Percentiles rank a stretch among this genome's conserved stretches.
These are phyloP conservation scores for Eucera pruinosa DNA, from an alignment of 2,888 invertebrate species.

Conservation along the genomic window DNA sequence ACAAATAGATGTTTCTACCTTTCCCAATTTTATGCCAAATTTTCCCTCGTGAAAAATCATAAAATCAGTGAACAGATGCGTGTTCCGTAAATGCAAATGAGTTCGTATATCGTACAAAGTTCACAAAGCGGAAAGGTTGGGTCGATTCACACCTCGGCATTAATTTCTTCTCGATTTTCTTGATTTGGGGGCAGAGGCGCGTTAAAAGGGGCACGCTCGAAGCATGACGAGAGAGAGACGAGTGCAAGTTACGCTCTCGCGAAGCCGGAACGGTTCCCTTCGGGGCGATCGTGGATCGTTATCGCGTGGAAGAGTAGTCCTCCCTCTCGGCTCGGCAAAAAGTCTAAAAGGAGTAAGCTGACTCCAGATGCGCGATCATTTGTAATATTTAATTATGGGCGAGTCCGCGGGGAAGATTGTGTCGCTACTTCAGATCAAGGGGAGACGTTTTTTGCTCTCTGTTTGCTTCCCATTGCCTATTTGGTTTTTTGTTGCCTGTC, in stretches of 20 bases:
- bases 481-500: constrained; percentile 1
- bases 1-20: background rate
- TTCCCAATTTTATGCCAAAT: no score
- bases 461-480: background rate
- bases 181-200: constrained; percentile 42
- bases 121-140: constrained; percentile 11
- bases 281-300: constrained; percentile 67
- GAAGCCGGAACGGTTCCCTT: constrained; percentile 63
- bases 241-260: constrained; percentile 67
- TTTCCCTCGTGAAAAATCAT: no score
- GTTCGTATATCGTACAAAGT: background rate
- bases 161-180: constrained; percentile 69
- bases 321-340: constrained; percentile 47
- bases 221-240: constrained; percentile 66
- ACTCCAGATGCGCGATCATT: constrained; percentile 63
- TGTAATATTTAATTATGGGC: constrained; percentile 71
- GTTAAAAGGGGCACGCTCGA: constrained; percentile 52
- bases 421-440: constrained; percentile 43
- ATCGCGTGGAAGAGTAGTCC: constrained; percentile 64
- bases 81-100: no score
- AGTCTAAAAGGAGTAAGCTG: constrained; percentile 35
- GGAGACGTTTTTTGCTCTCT: constrained; percentile 10
- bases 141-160: constrained; percentile 52
- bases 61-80: no score
- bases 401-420: constrained; percentile 52